Base-by-base conservation (phyloP, 1,140 invertebrate genomes). In the Drosophila kurseongensis region DNA sequence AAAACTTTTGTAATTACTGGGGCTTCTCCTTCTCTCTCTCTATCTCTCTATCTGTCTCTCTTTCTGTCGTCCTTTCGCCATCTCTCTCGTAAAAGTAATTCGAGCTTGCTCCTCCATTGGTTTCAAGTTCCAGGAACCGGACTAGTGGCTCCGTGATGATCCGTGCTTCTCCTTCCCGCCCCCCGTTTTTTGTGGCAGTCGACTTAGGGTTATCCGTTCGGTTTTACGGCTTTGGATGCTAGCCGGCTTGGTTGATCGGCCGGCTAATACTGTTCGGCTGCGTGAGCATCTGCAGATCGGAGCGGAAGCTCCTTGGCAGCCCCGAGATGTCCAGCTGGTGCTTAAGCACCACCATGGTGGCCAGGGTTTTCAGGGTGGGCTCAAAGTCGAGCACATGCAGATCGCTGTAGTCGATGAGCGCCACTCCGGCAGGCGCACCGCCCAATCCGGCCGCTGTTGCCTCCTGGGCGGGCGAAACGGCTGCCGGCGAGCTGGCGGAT, bases 391-490 rank as follows among this genome's bases (percentile, higher is more conserved):
- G 91, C 40, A 97, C 94, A 91, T 96, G 95, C 58, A 96, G 93
- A 92, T 97, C 96, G 91, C 95, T 96, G 81, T 96, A 96, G 84
- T 97, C 96, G 61, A 95, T 94, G 7, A 97, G 83, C n/a, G 59
- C 23, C 9, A 74, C 38, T 7, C 58, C 47, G 23, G 38, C 23
- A 5, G 56, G 27, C 2, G 61, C 41, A n/a, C 41, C 44, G 90
- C 81, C 23, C 23, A 23, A 23, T 23, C 23, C 61, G 10, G 83
- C 42, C 0, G 38, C 51, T 0, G 48, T 56, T 4, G 48, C 38
- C 18, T 57, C 74, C 36, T 41, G 66, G 8, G 36, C 56, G 38
- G 56, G 9, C 9, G 42, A 48, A 14, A 12, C 23, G 3, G 38
- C 8, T 23, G 47, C 16, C 16, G 57, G 42, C 36, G 12, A 16